Evolutionary conservation across 2,113 vertebrate species (phyloP), one percentile per base, ranked within the genome.

Genomic region (Hemichromis elongatus): DNA sequence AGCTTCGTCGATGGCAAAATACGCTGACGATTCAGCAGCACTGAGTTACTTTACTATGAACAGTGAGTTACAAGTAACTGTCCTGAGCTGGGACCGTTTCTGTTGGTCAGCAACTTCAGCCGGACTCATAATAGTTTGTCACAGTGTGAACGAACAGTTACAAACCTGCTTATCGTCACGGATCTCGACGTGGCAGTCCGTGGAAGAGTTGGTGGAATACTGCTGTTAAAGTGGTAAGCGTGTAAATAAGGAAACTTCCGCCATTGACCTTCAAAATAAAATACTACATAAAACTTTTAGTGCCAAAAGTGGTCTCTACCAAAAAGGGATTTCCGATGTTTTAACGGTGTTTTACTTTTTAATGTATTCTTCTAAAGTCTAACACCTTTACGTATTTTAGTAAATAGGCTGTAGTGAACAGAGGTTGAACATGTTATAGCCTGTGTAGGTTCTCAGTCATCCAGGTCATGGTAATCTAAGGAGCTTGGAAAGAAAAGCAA

Each of bases 141-240:
- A 45, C 26, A 78, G 40, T n/a, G 30, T 42, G 35, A 21, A 42
- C 53, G 14, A 50, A 47, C 12, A 80, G 45, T 85, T 35, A 19
- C 9, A 61, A 45, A 26, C 10, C 42, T 45, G 14, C 73, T 79
- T 21, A 11, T 57, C 28, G 59, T 73, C 21, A 19, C 30, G n/a
- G 35, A 70, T 14, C 35, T 87, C 84, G 79, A 92, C 92, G 92
- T 92, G 92, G 92, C 92, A 90, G 21, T 77, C 40, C 40, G 24
- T 28, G 55, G 19, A 50, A 28, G 35, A 30, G 7, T 54, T 45
- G 2, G 3, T 30, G 59, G 18, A 61, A 35, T 19, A 61, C 57
- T 61, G 33, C 57, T 7, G 33, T 35, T 33, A 78, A 68, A 37
- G n/a, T 0, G 5, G 9, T 47, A 5, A 19, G 21, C 6, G 14